Evolutionary conservation across 2,888 invertebrate species (phyloP).

Genomic region (Sarcophaga caerulescens): DNA sequence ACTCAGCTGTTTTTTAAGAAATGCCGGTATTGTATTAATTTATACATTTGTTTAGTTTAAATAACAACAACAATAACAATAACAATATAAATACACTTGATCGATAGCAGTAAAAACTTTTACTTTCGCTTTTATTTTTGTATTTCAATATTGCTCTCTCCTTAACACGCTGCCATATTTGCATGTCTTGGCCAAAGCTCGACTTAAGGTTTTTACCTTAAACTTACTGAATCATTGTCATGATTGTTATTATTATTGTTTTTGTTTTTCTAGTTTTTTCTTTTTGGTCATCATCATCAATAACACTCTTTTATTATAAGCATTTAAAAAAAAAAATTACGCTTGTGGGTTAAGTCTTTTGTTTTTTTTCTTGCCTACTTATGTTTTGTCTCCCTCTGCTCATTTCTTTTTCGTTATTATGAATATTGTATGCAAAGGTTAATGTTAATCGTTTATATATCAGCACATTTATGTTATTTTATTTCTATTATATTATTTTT

Average conservation of each 20-base stretch:
- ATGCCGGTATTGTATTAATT: constrained; percentile 73
- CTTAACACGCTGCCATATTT: constrained; percentile 46
- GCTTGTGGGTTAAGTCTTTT: constrained; percentile 57
- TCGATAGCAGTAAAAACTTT: constrained; percentile 32
- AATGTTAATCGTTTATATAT: constrained; percentile 31
- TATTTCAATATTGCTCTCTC: constrained; percentile 57
- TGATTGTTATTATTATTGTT: not conserved
- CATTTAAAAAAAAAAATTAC: not conserved
- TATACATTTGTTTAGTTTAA: too few relatives aligned
- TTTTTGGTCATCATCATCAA: not conserved
- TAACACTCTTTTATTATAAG: constrained; percentile 2
- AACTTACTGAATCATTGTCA: constrained; percentile 50
- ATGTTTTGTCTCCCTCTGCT: too few relatives aligned
- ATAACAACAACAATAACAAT: not conserved
- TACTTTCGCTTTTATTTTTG: constrained; percentile 64
- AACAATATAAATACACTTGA: not conserved
- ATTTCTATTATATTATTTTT: constrained; percentile 8
- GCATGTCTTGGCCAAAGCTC: constrained; percentile 52
- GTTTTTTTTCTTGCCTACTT: constrained; percentile 27
- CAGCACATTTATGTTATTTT: constrained; percentile 10
- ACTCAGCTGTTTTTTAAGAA: constrained; percentile 70
- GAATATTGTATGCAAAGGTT: constrained; percentile 49
- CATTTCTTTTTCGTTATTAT: constrained; percentile 21
- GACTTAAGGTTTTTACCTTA: not conserved
- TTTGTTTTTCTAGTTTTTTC: not conserved